A percentile compares a stretch with the other conserved stretches of the same genome.
These are phyloP conservation scores for Hydractinia echinata DNA, from an alignment of 30 jellyfish, hydroid and myxozoan genomes.

Conservation along the genomic window DNA sequence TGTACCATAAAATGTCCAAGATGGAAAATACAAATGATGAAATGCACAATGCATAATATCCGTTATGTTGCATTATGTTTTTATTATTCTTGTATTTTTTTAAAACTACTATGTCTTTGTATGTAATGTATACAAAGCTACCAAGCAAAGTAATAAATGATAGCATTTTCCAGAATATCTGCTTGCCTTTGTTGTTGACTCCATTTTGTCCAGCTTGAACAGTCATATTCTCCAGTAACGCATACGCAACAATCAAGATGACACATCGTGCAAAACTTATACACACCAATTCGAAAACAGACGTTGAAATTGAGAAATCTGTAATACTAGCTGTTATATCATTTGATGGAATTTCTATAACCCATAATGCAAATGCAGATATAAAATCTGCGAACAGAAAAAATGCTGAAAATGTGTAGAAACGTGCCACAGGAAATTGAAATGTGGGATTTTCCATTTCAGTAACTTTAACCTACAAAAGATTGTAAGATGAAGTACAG, in stretches of 20 bases:
- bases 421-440: constrained; percentile 25
- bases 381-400: constrained; percentile 2
- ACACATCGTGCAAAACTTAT: constrained; percentile 45
- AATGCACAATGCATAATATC: constrained; percentile 54
- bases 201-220: constrained; percentile 9
- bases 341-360: neutral
- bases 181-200: neutral
- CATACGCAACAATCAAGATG: constrained; percentile 30
- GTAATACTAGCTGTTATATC: constrained; percentile 28
- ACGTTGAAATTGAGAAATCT: constrained; percentile 38
- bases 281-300: constrained; percentile 76
- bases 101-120: constrained; percentile 45
- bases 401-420: constrained; percentile 14
- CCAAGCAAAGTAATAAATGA: constrained; percentile 31
- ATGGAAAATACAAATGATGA: constrained; percentile 50
- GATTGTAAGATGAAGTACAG: no score
- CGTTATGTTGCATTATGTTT: constrained; percentile 11
- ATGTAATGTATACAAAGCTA: constrained; percentile 46
- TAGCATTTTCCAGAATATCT: neutral
- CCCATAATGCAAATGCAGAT: constrained; percentile 19
- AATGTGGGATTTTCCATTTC: constrained; percentile 20
- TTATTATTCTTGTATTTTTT: constrained; percentile 21
- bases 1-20: constrained; percentile 41
- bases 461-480: neutral
- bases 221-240: constrained; percentile 47